Percentiles rank a stretch among this genome's conserved stretches.
Evolutionary conservation across 2,888 invertebrate genomes (phyloP).

Genomic region (Ichneumon xanthorius): DNA sequence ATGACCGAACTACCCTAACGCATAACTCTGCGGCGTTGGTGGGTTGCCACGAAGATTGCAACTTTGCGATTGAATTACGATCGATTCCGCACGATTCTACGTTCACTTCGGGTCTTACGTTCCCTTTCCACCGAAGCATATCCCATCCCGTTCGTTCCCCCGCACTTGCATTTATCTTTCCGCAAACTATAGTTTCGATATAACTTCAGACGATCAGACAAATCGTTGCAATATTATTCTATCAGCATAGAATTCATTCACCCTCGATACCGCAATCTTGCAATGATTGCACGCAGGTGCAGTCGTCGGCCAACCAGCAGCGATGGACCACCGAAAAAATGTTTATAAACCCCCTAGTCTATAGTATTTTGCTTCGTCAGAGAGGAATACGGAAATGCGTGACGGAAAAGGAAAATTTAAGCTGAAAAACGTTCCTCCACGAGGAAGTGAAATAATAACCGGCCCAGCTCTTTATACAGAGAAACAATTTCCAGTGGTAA

Average conservation of each 20-base stretch:
- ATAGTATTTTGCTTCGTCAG: background rate
- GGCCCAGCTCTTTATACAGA: too few relatives aligned
- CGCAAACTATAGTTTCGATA: constrained; percentile 63
- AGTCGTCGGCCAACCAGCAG: background rate
- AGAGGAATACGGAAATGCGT: background rate
- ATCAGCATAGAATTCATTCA: constrained; percentile 37
- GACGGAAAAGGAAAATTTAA: background rate
- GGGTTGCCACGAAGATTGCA: constrained; percentile 74
- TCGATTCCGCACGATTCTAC: constrained; percentile 62
- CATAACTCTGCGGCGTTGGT: constrained; percentile 73
- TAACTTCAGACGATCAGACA: constrained; percentile 45
- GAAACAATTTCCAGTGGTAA: background rate
- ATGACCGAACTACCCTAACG: constrained; percentile 69
- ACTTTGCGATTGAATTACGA: constrained; percentile 75
- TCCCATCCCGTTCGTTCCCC: constrained; percentile 5
- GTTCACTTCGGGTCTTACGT: constrained; percentile 38
- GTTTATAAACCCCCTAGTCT: background rate
- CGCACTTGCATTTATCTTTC: constrained; percentile 46
- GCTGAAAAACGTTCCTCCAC: background rate
- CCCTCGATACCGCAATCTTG: constrained; percentile 18
- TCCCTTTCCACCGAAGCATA: constrained; percentile 41
- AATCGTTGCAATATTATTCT: constrained; percentile 46
- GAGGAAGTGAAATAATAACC: background rate
- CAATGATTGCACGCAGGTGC: background rate
- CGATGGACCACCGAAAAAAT: background rate